A percentile compares a stretch with the other conserved stretches of the same genome.
Evolutionary conservation across 2,113 vertebrate genomes (phyloP).

Genomic region (Rutilus rutilus): DNA sequence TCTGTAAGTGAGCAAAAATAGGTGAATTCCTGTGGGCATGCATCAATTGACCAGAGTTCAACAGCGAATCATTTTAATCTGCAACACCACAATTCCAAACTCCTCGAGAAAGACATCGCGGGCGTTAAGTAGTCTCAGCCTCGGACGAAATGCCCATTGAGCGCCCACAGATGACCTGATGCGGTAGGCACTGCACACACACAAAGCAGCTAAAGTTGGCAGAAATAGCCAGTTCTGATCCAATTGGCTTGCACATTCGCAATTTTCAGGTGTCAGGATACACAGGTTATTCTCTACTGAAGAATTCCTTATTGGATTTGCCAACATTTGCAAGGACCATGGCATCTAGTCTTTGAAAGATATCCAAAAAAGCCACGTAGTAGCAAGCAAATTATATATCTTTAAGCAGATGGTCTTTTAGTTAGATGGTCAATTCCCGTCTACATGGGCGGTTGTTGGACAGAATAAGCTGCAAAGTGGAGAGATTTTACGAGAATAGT

Average conservation of each 20-base stretch:
- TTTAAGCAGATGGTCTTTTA: slow-evolving; percentile 19
- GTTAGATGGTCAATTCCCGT: not conserved
- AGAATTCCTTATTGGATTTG: not conserved
- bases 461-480: slow-evolving; percentile 6
- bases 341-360: not conserved
- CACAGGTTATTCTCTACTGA: not conserved
- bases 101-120: not conserved
- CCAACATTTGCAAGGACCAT: not conserved
- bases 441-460: not conserved
- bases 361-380: slow-evolving; percentile 1
- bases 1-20: not conserved
- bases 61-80: not conserved
- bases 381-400: not conserved
- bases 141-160: not conserved
- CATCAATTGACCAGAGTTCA: slow-evolving; percentile 21
- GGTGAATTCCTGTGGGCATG: not conserved
- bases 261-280: slow-evolving; percentile 5
- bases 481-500: not conserved
- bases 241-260: not conserved
- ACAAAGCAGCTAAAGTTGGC: not conserved
- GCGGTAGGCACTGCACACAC: not conserved
- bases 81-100: not conserved
- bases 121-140: not conserved
- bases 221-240: not conserved
- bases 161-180: not conserved